Conservation (phyloP, 2,888 invertebrate species). For the Achlya flavicornis region DNA sequence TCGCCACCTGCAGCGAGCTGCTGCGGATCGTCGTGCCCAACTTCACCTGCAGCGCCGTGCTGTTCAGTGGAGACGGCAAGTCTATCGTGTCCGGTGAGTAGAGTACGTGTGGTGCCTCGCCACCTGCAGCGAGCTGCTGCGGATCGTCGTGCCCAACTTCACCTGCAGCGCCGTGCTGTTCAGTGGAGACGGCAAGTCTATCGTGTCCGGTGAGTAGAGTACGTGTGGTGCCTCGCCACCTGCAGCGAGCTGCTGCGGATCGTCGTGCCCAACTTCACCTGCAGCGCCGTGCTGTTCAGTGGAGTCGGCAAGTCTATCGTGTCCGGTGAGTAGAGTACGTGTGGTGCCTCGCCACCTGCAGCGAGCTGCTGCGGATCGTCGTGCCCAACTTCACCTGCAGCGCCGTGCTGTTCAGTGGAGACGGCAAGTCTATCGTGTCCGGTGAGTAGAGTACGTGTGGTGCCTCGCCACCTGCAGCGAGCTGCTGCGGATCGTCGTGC, state of each 20-base stretch:
- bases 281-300: slow-evolving; percentile 90
- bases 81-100: slow-evolving; percentile 88
- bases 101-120: slow-evolving; percentile 91
- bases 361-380: slow-evolving; percentile 92
- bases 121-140: slow-evolving; percentile 90
- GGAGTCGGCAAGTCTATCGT: slow-evolving; percentile 92
- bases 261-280: slow-evolving; percentile 93
- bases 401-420: slow-evolving; percentile 88
- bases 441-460: slow-evolving; percentile 91
- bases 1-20: slow-evolving; percentile 89
- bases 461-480: slow-evolving; percentile 89
- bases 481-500: slow-evolving; percentile 91
- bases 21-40: slow-evolving; percentile 94
- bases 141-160: slow-evolving; percentile 94
- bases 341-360: slow-evolving; percentile 90
- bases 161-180: slow-evolving; percentile 91
- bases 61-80: slow-evolving; percentile 91
- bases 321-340: slow-evolving; percentile 89
- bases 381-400: slow-evolving; percentile 95
- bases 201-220: slow-evolving; percentile 86
- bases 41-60: slow-evolving; percentile 91
- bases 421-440: slow-evolving; percentile 92
- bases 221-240: slow-evolving; percentile 92
- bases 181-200: slow-evolving; percentile 90
- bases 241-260: slow-evolving; percentile 93